A percentile compares a stretch with the other conserved stretches of the same genome.
These are phyloP conservation scores for Tolypeutes matacus DNA, from an alignment of 2,797 vertebrate species.

Conservation along the genomic window DNA sequence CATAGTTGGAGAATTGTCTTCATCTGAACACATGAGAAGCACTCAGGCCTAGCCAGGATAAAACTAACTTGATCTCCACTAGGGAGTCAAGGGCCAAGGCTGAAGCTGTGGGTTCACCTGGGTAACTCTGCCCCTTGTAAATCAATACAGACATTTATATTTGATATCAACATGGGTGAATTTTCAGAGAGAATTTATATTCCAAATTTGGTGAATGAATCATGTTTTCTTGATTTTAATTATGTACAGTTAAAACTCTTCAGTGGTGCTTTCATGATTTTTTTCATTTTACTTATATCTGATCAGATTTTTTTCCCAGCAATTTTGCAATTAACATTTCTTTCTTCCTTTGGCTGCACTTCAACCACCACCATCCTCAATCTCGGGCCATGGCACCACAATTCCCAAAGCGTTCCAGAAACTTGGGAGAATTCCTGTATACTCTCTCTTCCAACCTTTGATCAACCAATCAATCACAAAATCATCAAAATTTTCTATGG, in stretches of 20 bases:
- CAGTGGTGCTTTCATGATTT: not conserved
- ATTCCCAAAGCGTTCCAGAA: too few species aligned
- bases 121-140: not conserved
- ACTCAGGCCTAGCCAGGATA: not conserved
- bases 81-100: not conserved
- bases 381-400: too few species aligned
- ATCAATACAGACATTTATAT: not conserved
- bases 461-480: not conserved
- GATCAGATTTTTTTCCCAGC: not conserved
- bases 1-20: not conserved
- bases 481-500: not conserved
- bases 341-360: not conserved
- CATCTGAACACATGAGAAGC: not conserved
- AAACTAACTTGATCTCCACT: not conserved
- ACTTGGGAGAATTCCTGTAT: too few species aligned
- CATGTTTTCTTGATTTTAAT: not conserved
- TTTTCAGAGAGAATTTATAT: not conserved
- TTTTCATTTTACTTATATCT: not conserved
- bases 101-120: not conserved
- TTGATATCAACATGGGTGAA: not conserved
- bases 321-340: not conserved
- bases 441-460: not conserved
- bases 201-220: not conserved
- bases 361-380: too few species aligned
- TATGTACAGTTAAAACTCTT: not conserved